Evolutionary conservation across 2,113 vertebrate species (phyloP), one percentile per base, ranked within the genome.

Genomic region (Anthoscopus minutus): DNA sequence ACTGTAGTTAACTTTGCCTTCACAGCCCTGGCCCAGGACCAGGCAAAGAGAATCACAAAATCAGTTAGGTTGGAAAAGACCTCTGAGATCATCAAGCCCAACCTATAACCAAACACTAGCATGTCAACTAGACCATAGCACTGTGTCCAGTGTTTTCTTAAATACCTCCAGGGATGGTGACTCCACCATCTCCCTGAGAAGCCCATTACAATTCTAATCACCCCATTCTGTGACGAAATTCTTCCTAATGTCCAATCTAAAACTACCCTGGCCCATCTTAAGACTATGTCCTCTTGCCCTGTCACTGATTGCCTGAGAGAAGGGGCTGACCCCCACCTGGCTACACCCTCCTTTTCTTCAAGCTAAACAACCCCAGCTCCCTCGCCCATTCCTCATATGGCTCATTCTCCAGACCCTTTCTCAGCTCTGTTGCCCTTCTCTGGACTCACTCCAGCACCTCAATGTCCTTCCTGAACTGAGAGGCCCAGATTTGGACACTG

Each of bases 81-180:
- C 31, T 47, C 40, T 35, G 35, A 80, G 60, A 42, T 80, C n/a
- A 45, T 30, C 25, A 16, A 66, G 30, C 23, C 40, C n/a, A 60
- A 24, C 23, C 30, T 73, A n/a, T 60, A 28, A 61, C 25, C 56
- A 53, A 76, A 60, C 21, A 60, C 38, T 28, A 78, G 17, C 33
- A 27, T 15, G 15, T 60, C 1, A 0, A 44, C 27, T 61, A 61
- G 56, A 51, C 33, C 27, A 45, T 6, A 22, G 47, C 56, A 54
- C 13, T 54, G 24, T 4, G 13, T 35, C 16, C 65, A 35, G 16
- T 31, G 20, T 71, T 70, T 79, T 24, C 40, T 61, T 35, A 47
- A 58, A 54, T 18, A 67, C n/a, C 24, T 72, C 20, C 38, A 47
- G n/a, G 13, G 20, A 74, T 0, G 0, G 33, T n/a, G 38, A 67